Evolutionary conservation across 2,797 vertebrate genomes (phyloP), one percentile per base, ranked within the genome.

Genomic region (Schizothorax lantsangensis): DNA sequence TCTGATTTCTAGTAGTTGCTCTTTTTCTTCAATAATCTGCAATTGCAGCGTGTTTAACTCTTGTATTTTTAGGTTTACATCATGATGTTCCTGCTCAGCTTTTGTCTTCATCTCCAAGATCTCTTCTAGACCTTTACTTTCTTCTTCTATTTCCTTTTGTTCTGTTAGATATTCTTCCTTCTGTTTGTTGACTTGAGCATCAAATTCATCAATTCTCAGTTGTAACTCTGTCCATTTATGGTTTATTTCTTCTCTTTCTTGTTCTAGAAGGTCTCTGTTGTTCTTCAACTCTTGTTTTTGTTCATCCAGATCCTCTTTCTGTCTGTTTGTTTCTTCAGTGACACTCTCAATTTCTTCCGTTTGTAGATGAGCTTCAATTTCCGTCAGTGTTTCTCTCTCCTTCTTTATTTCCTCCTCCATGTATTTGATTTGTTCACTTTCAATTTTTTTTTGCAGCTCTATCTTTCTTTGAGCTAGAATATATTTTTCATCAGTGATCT

Each of bases 241-340:
- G 0, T 74, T 30, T 0, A 86, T 15, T n/a, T 84, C 75, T 23
- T 49, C 19, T 52, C 30, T 78, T 1, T 87, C 78, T 30, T 84
- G 59, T 8, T 81, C 62, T 69, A 85, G 77, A 59, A 45, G 30
- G 0, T 49, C 33, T 74, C 21, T 80, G 45, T 0, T 0, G 0
- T 33, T 64, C 2, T 0, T 26, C 21, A 59, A 0, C 6, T 79
- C 69, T 43, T 47, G 17, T 40, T 84, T 17, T 57, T 84, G 43
- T 43, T 78, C 12, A 36, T 68, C 72, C n/a, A 40, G 6, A 43
- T 88, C 45, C 0, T 43, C 12, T 43, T 59, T 69, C 19, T 3
- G n/a, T 78, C 47, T 87, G 0, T 9, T 33, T 75, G 59, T 69
- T 43, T 82, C 79, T 79, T 82, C 57, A 74, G 14, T n/a, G 49